Evolutionary conservation across 1,140 invertebrate species (phyloP).

Genomic region (Aradophagus sp.): DNA sequence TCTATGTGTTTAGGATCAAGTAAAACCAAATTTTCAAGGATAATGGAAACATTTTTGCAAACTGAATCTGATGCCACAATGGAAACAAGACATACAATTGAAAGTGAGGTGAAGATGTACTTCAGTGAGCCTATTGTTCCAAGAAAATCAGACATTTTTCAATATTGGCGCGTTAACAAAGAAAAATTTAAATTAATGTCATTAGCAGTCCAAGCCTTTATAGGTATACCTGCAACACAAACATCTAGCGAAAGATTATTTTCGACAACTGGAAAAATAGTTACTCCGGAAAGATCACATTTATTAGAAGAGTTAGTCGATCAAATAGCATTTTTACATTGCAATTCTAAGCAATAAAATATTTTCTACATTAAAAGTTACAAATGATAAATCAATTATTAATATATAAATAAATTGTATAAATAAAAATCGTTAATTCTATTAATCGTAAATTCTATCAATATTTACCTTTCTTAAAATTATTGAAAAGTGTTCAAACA

Average conservation of each 20-base stretch:
- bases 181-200: not conserved
- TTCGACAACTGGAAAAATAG: not conserved
- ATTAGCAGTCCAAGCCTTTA: not conserved
- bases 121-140: not conserved
- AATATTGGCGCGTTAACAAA: not conserved
- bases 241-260: not conserved
- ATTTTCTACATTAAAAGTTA: too few species aligned
- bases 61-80: not conserved
- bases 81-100: not conserved
- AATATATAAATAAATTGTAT: too few species aligned
- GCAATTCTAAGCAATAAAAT: too few species aligned
- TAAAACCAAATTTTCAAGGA: not conserved
- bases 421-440: too few species aligned
- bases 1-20: not conserved
- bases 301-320: not conserved
- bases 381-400: too few species aligned
- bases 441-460: too few species aligned
- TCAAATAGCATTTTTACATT: not conserved
- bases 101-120: not conserved
- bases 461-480: too few species aligned
- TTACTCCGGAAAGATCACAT: not conserved
- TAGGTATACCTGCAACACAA: not conserved
- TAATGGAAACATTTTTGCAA: not conserved
- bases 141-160: not conserved
- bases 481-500: too few species aligned